Percentiles rank a stretch among this genome's conserved stretches.
Conservation (phyloP, 1,140 invertebrate species). For the Spodoptera litura region DNA sequence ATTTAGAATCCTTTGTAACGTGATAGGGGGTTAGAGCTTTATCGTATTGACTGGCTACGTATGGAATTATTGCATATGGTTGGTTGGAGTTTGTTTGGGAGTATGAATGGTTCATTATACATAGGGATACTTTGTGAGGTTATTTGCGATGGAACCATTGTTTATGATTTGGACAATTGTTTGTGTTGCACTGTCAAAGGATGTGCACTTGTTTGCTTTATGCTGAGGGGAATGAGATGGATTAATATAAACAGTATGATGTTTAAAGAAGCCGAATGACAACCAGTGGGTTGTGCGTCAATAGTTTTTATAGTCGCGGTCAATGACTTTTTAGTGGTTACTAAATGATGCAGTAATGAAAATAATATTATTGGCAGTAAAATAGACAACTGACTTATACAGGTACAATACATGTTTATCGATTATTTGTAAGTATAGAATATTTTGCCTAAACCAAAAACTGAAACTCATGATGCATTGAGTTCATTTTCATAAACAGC, state of each 20-base stretch:
- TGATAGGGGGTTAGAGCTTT: slow-evolving; percentile 69
- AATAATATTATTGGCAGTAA: no score
- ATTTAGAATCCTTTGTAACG: slow-evolving; percentile 77
- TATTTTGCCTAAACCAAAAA: no score
- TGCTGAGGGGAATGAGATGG: slow-evolving; percentile 57
- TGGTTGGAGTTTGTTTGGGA: slow-evolving; percentile 84
- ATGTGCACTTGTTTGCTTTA: slow-evolving; percentile 83
- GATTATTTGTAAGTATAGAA: no score
- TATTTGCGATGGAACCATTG: slow-evolving; percentile 85
- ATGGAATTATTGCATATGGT: slow-evolving; percentile 85
- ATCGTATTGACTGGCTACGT: slow-evolving; percentile 56
- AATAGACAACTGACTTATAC: no score
- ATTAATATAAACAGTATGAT: slow-evolving; percentile 68
- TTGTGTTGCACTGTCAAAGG: slow-evolving; percentile 84
- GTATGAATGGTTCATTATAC: slow-evolving; percentile 85
- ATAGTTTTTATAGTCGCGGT: slow-evolving; percentile 18
- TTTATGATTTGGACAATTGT: slow-evolving; percentile 86
- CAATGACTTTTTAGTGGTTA: not conserved
- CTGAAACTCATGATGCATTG: no score
- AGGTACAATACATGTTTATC: no score
- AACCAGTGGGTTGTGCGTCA: slow-evolving; percentile 29
- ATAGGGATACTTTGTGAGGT: slow-evolving; percentile 79
- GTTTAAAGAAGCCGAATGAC: slow-evolving; percentile 37
- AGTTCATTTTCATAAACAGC: no score
- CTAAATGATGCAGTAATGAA: no score